Conservation (phyloP, 2,113 vertebrate genomes). For the Pholis gunnellus region DNA sequence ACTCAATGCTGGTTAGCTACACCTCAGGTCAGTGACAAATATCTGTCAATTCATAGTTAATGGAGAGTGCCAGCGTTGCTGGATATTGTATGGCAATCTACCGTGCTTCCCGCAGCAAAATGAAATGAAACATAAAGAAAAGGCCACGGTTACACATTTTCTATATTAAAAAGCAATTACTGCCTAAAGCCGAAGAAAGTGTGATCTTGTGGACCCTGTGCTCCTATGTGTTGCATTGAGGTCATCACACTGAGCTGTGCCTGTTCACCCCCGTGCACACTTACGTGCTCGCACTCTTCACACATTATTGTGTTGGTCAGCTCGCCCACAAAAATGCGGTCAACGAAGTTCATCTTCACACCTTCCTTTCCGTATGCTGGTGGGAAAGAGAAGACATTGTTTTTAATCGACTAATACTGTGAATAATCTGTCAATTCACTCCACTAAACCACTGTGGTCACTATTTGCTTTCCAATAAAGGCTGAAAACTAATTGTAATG, state of each 20-base stretch:
- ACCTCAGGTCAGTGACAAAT: constrained; percentile 17
- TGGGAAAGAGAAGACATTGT: constrained; percentile 34
- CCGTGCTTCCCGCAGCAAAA: background rate
- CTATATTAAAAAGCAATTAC: constrained; percentile 1
- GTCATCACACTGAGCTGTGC: background rate
- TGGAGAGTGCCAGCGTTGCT: constrained; percentile 14
- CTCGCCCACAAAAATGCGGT: constrained; percentile 98
- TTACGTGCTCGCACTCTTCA: constrained; percentile 98
- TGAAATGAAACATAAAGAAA: background rate
- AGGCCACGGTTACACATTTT: background rate
- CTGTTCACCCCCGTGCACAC: constrained; percentile 71
- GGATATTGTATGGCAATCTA: background rate
- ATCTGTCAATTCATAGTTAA: background rate
- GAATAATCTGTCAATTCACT: background rate
- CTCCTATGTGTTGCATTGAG: background rate
- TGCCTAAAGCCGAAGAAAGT: background rate
- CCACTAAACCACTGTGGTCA: background rate
- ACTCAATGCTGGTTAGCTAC: constrained; percentile 9
- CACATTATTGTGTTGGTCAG: constrained; percentile 99
- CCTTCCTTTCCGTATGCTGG: constrained; percentile 97
- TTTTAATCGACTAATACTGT: background rate
- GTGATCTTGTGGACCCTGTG: background rate
- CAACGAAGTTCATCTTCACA: constrained; percentile 98
- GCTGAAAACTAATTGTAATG: too few relatives aligned
- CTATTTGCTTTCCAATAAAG: background rate